Evolutionary conservation across 2,797 vertebrate genomes (phyloP), one percentile per base, ranked within the genome.

Genomic region (Ctenochaetus hawaiiensis): DNA sequence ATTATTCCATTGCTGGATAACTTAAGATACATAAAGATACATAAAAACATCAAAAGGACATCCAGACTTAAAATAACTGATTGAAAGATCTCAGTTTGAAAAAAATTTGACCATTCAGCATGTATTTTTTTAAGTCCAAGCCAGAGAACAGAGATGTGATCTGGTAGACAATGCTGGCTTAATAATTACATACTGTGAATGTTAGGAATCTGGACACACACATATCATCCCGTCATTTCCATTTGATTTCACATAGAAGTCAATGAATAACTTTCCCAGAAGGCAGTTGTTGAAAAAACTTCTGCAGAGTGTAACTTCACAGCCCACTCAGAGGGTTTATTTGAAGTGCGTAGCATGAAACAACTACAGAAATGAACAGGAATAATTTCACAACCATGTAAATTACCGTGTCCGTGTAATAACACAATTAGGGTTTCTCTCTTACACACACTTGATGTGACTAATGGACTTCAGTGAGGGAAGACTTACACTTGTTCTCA

Each of bases 401-500:
- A 1, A 44, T 52, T 34, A 56, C 18, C 56, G 47, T 52, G 23
- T 60, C 23, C 57, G 44, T 39, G 65, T 30, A 56, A 61, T 17
- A 58, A 39, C 10, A 48, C 14, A 60, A 41, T 64, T 39, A 22
- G 30, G 13, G 63, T 47, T 37, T 47, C 34, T 14, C 13, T 30
- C 6, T 53, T 12, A 13, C 52, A 8, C 43, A 26, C 44, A 37
- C 12, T 63, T 20, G 41, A 41, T 43, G 60, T 45, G 81, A 62
- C 22, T 75, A 64, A 67, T 22, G 39, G 10, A 26, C 23, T 61
- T 72, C 16, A 59, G 18, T 44, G 22, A 51, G 51, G 5, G 7
- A 2, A 67, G 58, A 91, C 96, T 96, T 93, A 98, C 97, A 98
- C 88, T 98, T 98, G 93, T 95, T 98, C 87, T 98, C 97, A 51